Evolutionary conservation across 2,888 invertebrate species (phyloP).

Genomic region (Papilio protenor): DNA sequence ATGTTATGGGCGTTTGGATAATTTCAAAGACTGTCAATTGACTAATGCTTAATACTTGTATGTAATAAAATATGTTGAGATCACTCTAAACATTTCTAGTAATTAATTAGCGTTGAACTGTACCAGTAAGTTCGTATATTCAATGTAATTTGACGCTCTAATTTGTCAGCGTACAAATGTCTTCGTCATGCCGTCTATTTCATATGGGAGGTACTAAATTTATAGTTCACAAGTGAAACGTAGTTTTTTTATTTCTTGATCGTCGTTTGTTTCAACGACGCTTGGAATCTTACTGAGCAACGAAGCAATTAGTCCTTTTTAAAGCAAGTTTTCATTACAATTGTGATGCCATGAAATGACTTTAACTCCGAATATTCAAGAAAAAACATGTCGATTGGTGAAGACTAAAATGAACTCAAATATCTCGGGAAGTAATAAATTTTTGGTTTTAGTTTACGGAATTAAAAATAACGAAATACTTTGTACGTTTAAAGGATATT

Average conservation of each 20-base stretch:
- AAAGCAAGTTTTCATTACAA: constrained; percentile 50
- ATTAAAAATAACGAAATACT: too few relatives aligned
- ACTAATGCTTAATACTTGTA: not conserved
- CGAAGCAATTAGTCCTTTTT: constrained; percentile 67
- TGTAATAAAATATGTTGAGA: constrained; percentile 6
- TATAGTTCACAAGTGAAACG: not conserved
- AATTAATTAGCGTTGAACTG: constrained; percentile 41
- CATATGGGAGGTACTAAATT: constrained; percentile 41
- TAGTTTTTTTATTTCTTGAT: not conserved
- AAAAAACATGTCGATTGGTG: not conserved
- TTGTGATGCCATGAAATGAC: not conserved
- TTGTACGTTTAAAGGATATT: too few relatives aligned
- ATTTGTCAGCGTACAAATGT: constrained; percentile 50
- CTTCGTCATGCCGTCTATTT: constrained; percentile 55
- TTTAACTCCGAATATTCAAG: not conserved
- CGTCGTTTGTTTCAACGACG: not conserved
- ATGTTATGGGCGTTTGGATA: not conserved
- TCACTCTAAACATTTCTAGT: constrained; percentile 9
- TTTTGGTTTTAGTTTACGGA: not conserved
- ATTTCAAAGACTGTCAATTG: not conserved
- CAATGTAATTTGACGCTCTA: constrained; percentile 47
- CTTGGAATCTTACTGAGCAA: not conserved
- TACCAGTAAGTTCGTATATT: constrained; percentile 9
- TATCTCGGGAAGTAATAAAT: not conserved
- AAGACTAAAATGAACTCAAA: not conserved